Evolutionary conservation across 2,797 vertebrate genomes (phyloP).

Genomic region (Schizopygopsis pylzovi): DNA sequence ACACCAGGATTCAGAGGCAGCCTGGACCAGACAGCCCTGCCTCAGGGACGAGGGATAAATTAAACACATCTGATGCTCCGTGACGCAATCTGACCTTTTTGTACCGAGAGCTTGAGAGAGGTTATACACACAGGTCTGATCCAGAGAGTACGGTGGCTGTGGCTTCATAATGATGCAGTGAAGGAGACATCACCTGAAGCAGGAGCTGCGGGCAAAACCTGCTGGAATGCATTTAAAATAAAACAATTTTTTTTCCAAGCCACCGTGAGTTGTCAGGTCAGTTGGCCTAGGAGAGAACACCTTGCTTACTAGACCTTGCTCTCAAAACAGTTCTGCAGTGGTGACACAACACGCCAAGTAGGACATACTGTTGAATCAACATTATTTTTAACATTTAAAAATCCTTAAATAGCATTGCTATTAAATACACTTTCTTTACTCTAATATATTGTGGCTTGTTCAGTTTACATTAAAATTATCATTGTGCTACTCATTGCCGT

Average conservation of each 20-base stretch:
- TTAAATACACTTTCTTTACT: background rate
- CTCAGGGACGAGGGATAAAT: slow-evolving; percentile 43
- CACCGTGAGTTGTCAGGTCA: background rate
- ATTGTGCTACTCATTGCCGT: too few relatives aligned
- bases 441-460: background rate
- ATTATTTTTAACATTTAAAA: background rate
- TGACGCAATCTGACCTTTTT: slow-evolving; percentile 49
- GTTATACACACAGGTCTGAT: slow-evolving; percentile 38
- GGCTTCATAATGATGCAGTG: slow-evolving; percentile 22
- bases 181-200: slow-evolving; percentile 20
- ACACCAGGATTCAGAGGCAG: slow-evolving; percentile 20
- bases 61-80: slow-evolving; percentile 49
- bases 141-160: slow-evolving; percentile 15
- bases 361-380: background rate
- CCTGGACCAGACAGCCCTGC: slow-evolving; percentile 24
- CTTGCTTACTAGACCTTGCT: background rate
- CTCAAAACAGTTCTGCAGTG: background rate
- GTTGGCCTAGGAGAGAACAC: slow-evolving; percentile 1
- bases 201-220: slow-evolving; percentile 24
- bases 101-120: slow-evolving; percentile 21
- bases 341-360: background rate
- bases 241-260: background rate
- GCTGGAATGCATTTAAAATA: slow-evolving; percentile 14
- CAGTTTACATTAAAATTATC: background rate
- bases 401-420: background rate